phyloP scores from a whole-genome alignment of 2,888 invertebrate genomes.

The Lithodes maja region DNA sequence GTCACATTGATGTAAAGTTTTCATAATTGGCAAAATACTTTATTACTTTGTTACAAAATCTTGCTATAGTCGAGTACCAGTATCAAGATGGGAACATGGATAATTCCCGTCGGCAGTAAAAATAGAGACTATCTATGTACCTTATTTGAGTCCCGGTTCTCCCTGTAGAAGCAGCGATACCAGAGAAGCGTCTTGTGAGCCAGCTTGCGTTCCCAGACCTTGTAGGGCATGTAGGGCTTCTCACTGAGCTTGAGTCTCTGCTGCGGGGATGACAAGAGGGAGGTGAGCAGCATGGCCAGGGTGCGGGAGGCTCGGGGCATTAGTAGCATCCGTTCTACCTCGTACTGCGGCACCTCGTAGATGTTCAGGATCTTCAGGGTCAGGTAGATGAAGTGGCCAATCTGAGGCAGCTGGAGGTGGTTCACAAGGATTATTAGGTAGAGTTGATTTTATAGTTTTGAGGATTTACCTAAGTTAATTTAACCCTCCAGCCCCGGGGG shows the following conservation, averaged over 20 bases:
- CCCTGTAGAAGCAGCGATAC: conserved; percentile 77
- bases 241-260: conserved; percentile 75
- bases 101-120: too few relatives aligned
- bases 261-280: conserved; percentile 75
- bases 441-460: not conserved
- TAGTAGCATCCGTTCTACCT: conserved; percentile 79
- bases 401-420: conserved; percentile 77
- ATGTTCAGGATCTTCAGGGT: conserved; percentile 77
- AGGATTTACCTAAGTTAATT: not conserved
- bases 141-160: conserved; percentile 74
- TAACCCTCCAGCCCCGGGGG: too few relatives aligned
- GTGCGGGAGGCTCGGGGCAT: conserved; percentile 78
- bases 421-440: not conserved
- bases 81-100: too few relatives aligned
- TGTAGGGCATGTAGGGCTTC: conserved; percentile 79
- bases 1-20: too few relatives aligned
- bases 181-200: conserved; percentile 76
- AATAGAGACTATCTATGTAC: conserved; percentile 17
- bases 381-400: conserved; percentile 78
- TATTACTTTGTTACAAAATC: too few relatives aligned
- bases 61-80: too few relatives aligned
- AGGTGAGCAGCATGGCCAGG: conserved; percentile 78
- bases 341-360: conserved; percentile 78
- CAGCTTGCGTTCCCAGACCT: conserved; percentile 78
- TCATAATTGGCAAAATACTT: too few relatives aligned